A percentile compares a stretch with the other conserved stretches of the same genome.
These are phyloP conservation scores for Nomada hirtipes DNA, from an alignment of 2,888 invertebrate genomes.

Conservation along the genomic window DNA sequence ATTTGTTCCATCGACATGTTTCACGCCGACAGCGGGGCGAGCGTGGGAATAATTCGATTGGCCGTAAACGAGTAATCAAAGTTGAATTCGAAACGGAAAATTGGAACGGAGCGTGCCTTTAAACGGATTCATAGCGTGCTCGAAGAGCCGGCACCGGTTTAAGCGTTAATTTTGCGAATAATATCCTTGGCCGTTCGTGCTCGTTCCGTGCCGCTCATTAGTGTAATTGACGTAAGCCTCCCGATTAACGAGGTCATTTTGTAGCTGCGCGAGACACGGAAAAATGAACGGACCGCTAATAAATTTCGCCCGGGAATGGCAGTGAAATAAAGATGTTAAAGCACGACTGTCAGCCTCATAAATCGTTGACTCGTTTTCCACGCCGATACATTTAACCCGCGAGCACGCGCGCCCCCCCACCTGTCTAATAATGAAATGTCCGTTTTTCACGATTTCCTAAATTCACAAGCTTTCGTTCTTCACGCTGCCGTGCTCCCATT, in stretches of 20 bases:
- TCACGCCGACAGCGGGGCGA: not conserved
- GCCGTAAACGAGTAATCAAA: slow-evolving; percentile 12
- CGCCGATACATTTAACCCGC: slow-evolving; percentile 27
- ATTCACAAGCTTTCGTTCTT: slow-evolving; percentile 44
- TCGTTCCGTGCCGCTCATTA: slow-evolving; percentile 56
- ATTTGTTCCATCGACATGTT: not conserved
- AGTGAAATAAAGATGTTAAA: slow-evolving; percentile 65
- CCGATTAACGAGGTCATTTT: slow-evolving; percentile 66
- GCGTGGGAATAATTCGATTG: slow-evolving; percentile 6
- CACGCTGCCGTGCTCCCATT: not conserved
- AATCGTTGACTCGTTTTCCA: slow-evolving; percentile 49
- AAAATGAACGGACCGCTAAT: slow-evolving; percentile 53
- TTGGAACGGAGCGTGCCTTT: slow-evolving; percentile 1
- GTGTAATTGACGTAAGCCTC: slow-evolving; percentile 68
- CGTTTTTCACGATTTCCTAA: slow-evolving; percentile 73
- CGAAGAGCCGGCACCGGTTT: slow-evolving; percentile 21
- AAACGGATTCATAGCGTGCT: slow-evolving; percentile 15
- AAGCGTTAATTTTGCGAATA: slow-evolving; percentile 54
- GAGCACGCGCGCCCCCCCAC: not conserved
- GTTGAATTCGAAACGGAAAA: slow-evolving; percentile 27
- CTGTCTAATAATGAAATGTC: slow-evolving; percentile 7
- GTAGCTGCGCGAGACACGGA: slow-evolving; percentile 40
- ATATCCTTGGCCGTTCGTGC: slow-evolving; percentile 49
- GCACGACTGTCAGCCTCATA: slow-evolving; percentile 49
- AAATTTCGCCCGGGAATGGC: slow-evolving; percentile 47